A percentile compares a stretch with the other conserved stretches of the same genome.
Evolutionary conservation across 1,140 invertebrate species (phyloP).

Genomic region (Pseudachorutes palmiensis): DNA sequence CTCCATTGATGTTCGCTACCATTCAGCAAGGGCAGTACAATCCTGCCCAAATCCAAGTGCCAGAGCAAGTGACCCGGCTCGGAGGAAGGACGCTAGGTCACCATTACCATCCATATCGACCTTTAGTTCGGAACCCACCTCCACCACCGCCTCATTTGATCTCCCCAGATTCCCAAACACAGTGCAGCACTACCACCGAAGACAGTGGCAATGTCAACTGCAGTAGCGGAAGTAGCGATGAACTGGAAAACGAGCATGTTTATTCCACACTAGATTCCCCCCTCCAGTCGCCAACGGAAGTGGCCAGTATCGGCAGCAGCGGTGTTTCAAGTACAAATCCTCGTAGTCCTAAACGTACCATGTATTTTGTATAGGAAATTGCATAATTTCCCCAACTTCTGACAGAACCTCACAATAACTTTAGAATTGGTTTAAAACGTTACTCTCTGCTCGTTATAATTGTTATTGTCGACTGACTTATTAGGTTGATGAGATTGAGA

Average conservation of each 20-base stretch:
- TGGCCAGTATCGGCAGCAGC: neutral
- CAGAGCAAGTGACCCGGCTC: neutral
- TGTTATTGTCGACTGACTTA: neutral
- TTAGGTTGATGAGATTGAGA: neutral
- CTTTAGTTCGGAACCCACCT: neutral
- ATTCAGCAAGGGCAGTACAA: neutral
- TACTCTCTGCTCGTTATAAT: neutral
- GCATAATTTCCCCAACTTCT: neutral
- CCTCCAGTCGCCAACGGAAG: neutral
- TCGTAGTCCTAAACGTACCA: neutral
- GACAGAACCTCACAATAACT: neutral
- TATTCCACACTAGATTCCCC: slow-evolving; percentile 1
- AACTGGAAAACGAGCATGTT: slow-evolving; percentile 3
- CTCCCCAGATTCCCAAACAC: neutral
- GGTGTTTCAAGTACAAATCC: neutral
- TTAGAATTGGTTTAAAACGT: neutral
- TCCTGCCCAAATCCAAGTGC: neutral
- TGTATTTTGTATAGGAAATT: slow-evolving; percentile 8
- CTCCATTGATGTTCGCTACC: neutral
- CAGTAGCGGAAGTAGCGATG: neutral
- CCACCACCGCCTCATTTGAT: neutral
- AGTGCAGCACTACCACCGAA: neutral
- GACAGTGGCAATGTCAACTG: neutral
- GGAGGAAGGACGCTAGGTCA: neutral
- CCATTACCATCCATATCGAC: neutral